Conservation (phyloP, 2,113 vertebrate genomes). For the Thryonomys swinderianus region DNA sequence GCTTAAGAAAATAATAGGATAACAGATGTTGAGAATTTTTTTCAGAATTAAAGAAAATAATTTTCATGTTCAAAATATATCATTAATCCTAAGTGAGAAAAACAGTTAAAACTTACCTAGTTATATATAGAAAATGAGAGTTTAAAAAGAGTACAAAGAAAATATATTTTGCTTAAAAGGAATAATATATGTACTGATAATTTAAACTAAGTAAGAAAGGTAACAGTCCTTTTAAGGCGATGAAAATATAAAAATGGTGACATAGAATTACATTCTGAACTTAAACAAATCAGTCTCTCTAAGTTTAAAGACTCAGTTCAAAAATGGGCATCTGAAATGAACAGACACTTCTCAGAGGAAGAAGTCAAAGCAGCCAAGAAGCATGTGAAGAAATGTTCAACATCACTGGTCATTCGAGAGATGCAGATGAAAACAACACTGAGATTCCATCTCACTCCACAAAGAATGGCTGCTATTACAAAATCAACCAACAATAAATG, state of each 20-base stretch:
- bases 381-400: no score
- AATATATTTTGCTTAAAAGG: neutral
- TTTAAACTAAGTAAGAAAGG: neutral
- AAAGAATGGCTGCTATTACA: no score
- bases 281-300: no score
- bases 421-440: no score
- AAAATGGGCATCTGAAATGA: no score
- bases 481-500: no score
- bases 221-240: neutral
- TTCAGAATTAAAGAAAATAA: constrained; percentile 18
- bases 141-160: neutral
- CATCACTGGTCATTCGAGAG: no score
- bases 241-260: neutral
- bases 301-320: no score
- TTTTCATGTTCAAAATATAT: neutral
- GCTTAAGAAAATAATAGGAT: neutral
- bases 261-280: neutral
- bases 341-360: no score
- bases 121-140: neutral
- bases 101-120: neutral
- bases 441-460: no score
- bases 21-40: neutral
- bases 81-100: neutral
- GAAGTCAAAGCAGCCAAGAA: no score
- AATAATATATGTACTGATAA: neutral